Evolutionary conservation across 2,888 invertebrate genomes (phyloP).

Genomic region (Agriopis marginaria): DNA sequence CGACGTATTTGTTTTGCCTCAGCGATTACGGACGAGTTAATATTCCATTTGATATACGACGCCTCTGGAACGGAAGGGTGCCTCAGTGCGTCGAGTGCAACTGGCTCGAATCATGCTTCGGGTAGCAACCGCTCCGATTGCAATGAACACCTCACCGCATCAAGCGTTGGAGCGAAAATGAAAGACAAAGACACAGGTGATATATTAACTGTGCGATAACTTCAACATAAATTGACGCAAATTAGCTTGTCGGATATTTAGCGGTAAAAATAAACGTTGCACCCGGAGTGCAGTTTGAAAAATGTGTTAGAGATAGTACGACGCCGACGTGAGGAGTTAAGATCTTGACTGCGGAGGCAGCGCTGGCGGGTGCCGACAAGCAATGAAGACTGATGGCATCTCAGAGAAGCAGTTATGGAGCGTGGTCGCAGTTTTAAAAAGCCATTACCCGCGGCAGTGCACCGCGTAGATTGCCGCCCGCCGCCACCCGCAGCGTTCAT

Average conservation of each 20-base stretch:
- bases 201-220: background rate
- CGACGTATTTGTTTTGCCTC: slow-evolving; percentile 80
- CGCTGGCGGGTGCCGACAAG: slow-evolving; percentile 83
- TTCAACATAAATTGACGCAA: background rate
- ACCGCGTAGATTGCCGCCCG: slow-evolving; percentile 79
- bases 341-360: slow-evolving; percentile 66
- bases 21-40: slow-evolving; percentile 78
- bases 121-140: slow-evolving; percentile 53
- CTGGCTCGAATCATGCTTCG: slow-evolving; percentile 58
- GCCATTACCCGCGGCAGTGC: slow-evolving; percentile 84
- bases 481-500: slow-evolving; percentile 69
- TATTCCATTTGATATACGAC: slow-evolving; percentile 78
- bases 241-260: background rate
- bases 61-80: slow-evolving; percentile 70
- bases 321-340: slow-evolving; percentile 79
- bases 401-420: slow-evolving; percentile 84
- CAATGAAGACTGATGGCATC: slow-evolving; percentile 87
- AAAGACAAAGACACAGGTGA: no score
- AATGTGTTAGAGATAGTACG: slow-evolving; percentile 68
- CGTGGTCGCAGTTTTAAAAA: slow-evolving; percentile 87
- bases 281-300: slow-evolving; percentile 61
- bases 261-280: slow-evolving; percentile 61
- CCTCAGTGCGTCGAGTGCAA: slow-evolving; percentile 57
- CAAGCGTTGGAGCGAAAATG: slow-evolving; percentile 3
- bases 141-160: slow-evolving; percentile 41